phyloP scores from a whole-genome alignment of 2,888 invertebrate species.

The Myopa tessellatipennis region DNA sequence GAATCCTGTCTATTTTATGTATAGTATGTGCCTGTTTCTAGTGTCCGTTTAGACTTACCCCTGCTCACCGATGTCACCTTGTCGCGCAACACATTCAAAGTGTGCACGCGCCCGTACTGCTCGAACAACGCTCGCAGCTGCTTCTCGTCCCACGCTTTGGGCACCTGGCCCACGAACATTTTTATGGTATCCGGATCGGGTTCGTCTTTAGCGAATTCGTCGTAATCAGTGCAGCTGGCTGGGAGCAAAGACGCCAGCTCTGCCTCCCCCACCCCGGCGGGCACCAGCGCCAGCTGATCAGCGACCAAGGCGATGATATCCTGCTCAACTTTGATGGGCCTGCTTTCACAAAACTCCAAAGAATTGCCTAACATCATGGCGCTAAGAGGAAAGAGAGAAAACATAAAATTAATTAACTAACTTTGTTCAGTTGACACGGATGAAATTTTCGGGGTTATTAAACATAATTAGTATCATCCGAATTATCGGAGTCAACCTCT shows the following conservation, averaged over 20 bases:
- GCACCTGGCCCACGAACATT: conserved; percentile 99
- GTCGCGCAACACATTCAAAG: conserved; percentile 97
- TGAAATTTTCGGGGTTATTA: too few relatives aligned
- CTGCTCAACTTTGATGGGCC: conserved; percentile 35
- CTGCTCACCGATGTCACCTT: conserved; percentile 96
- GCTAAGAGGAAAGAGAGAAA: background rate
- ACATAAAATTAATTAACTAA: too few relatives aligned
- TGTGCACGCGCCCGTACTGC: conserved; percentile 94
- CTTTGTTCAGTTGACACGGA: too few relatives aligned
- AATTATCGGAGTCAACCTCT: too few relatives aligned
- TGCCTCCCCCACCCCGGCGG: conserved; percentile 62
- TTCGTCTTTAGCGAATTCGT: conserved; percentile 72
- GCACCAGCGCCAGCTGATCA: conserved; percentile 46
- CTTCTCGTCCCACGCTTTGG: conserved; percentile 95
- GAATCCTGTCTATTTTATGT: too few relatives aligned
- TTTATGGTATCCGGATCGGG: conserved; percentile 98
- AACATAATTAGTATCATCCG: too few relatives aligned
- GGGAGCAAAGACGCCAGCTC: background rate
- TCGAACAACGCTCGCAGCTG: conserved; percentile 95
- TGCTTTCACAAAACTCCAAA: conserved; percentile 18
- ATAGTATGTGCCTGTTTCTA: background rate
- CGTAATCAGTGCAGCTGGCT: conserved; percentile 43
- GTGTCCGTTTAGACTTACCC: conserved; percentile 75
- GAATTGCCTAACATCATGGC: background rate
- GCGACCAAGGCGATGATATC: conserved; percentile 13